A percentile compares a stretch with the other conserved stretches of the same genome.
phyloP scores from a whole-genome alignment of 2,113 vertebrate species.

The Heliornis fulica region DNA sequence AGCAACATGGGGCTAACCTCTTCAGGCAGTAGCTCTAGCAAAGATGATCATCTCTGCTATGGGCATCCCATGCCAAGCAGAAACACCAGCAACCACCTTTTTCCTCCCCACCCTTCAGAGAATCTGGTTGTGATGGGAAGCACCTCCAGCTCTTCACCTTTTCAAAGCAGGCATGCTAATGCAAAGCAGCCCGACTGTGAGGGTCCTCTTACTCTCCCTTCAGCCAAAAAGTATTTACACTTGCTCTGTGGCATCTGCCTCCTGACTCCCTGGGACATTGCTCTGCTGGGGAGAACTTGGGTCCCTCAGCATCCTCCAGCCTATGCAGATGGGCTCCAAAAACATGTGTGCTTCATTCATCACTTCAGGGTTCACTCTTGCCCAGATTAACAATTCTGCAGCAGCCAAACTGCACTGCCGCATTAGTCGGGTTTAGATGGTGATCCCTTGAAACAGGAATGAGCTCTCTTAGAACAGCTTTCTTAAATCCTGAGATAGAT shows the following conservation, averaged over 20 bases:
- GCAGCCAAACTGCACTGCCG: background rate
- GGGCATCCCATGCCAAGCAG: background rate
- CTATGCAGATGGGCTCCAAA: background rate
- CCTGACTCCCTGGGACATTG: background rate
- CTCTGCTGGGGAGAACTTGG: background rate
- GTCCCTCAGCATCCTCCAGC: background rate
- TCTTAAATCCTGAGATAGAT: conserved; percentile 37
- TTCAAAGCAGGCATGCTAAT: background rate
- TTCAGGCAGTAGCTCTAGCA: background rate
- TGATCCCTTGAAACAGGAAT: conserved; percentile 33
- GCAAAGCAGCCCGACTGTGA: fast-evolving
- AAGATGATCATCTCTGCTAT: background rate
- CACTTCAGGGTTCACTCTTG: background rate
- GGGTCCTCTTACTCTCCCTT: background rate
- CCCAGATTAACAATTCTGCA: background rate
- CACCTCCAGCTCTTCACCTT: background rate
- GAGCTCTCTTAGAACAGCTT: conserved; percentile 35
- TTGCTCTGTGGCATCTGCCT: background rate
- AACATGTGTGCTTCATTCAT: background rate
- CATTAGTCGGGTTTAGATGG: conserved; percentile 32
- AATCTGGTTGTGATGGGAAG: background rate
- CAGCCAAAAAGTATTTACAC: background rate
- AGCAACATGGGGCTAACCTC: fast-evolving
- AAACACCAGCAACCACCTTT: background rate
- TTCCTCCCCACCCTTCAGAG: background rate